Evolutionary conservation across 1,140 invertebrate genomes (phyloP), one percentile per base, ranked within the genome.

Genomic region (Dendrolimus punctatus): DNA sequence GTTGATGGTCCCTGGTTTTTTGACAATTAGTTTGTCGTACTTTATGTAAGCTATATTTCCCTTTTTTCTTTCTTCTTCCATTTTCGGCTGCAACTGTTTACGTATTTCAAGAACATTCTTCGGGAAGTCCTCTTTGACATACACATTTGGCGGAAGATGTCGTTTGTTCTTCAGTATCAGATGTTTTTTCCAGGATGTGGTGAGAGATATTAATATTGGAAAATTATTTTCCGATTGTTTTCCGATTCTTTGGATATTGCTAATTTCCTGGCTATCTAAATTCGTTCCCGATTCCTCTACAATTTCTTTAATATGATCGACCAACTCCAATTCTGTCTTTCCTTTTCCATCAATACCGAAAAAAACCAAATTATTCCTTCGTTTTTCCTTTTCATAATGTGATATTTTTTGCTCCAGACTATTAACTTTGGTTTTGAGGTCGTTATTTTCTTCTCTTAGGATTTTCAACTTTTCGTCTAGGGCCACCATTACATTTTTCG

Each of bases 181-280:
- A 39, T 59, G 51, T 59, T 58, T 64, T 40, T 68, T 68, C 62
- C 66, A 69, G 10, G 39, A 6, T 45, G 58, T 61, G 6, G 63
- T 63, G 7, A 68, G 8, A 4, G 58, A 58, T 8, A 62, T 40
- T 55, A 62, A 8, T 0, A 66, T 8, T 45, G 63, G 60, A 0
- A 56, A 54, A 9, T 56, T 62, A 7, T 63, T 60, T 5, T 57
- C 46, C 6, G 37, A 39, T 4, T 57, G 40, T 50, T 37, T 54
- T 8, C 62, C 66, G 9, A 62, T 69, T 60, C 57, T 66, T 2
- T 54, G 7, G 1, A 64, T 48, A 6, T 57, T 43, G 40, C 47
- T 57, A 40, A 64, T 64, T 50, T 64, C 58, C 6, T 55, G 54
- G 6, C 46, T 58, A 37, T 57, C 54, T 42, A 64, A 8, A 36